Base-by-base conservation (phyloP, 2,797 vertebrate species). In the Valencia hispanica region DNA sequence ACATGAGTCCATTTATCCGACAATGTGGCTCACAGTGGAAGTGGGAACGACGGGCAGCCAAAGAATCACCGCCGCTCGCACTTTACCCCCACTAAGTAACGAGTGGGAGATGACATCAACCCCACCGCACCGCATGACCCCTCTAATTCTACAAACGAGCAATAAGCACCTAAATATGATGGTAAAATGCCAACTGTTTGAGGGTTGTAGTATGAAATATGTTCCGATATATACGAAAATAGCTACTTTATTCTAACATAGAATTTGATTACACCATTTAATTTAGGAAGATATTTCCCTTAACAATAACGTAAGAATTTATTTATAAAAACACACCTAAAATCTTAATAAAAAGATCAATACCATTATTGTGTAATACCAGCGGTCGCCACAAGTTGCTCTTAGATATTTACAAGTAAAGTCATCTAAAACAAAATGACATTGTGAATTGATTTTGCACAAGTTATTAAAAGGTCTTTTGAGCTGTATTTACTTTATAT, bases 1-100 rank as follows among this genome's bases (percentile, higher is more conserved):
- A 68, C 88, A 79, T 84, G 79, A 90, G 39, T 92, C 89, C 91
- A 91, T 91, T 89, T 89, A 88, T 86, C 86, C 87, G 88, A 89
- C 92, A 90, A 75, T 77, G 78, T 48, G 74, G 75, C 81, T 88
- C 75, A 68, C 68, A 66, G 82, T 74, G 74, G 77, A 90, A 80
- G 74, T 71, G 73, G 72, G 57, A 68, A 74, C 78, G 76, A 81
- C 77, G 87, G 88, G 73, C 89, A 90, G 86, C 66, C 71, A 78
- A 82, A 87, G 87, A 91, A 90, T 90, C 83, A 79, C 76, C 11
- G 36, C 71, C 27, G 85, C 36, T 25, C 43, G 36, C 81, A 85
- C 86, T 90, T 92, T 82, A 87, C 79, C 87, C n/a, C 92, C 83
- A 86, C 89, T 86, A 83, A 88, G 86, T 89, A 83, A 88, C 47